These are phyloP conservation scores for Autographa pulchrina DNA, from an alignment of 2,888 invertebrate genomes.

Conservation along the genomic window DNA sequence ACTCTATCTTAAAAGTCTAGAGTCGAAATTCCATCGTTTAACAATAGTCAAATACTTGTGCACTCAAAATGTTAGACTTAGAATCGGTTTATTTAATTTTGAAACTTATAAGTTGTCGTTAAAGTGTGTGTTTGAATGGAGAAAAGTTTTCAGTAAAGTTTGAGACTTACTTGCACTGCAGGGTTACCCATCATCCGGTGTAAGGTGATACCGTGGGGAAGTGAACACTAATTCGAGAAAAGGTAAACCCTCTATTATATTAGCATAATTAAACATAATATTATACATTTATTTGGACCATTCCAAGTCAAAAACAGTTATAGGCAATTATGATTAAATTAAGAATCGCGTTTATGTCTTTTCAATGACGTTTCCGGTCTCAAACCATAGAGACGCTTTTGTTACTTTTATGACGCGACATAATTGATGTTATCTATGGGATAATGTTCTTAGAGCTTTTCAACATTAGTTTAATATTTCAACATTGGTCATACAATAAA, in stretches of 20 bases:
- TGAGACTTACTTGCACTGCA: conserved; percentile 69
- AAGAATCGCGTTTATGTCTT: conserved; percentile 74
- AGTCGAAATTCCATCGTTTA: conserved; percentile 48
- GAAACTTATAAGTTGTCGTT: conserved; percentile 40
- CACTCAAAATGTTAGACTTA: conserved; percentile 54
- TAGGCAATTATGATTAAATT: conserved; percentile 39
- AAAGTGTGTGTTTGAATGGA: conserved; percentile 55
- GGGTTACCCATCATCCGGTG: conserved; percentile 84
- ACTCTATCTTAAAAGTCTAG: conserved; percentile 54
- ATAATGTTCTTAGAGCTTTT: not conserved
- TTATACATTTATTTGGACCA: conserved; percentile 35
- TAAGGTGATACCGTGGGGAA: conserved; percentile 87
- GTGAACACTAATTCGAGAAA: conserved; percentile 71
- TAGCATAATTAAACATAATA: conserved; percentile 59
- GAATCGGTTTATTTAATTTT: conserved; percentile 54
- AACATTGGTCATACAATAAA: conserved; percentile 12
- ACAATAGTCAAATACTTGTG: conserved; percentile 53
- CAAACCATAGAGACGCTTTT: conserved; percentile 24
- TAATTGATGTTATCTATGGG: conserved; percentile 16
- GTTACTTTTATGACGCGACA: conserved; percentile 16
- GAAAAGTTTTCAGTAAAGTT: conserved; percentile 51
- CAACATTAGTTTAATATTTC: conserved; percentile 14
- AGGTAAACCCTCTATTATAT: conserved; percentile 66
- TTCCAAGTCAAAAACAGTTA: conserved; percentile 42
- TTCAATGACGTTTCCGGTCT: conserved; percentile 67